Evolutionary conservation across 1,140 invertebrate species (phyloP).

Genomic region (Dinothrombium tinctorium): DNA sequence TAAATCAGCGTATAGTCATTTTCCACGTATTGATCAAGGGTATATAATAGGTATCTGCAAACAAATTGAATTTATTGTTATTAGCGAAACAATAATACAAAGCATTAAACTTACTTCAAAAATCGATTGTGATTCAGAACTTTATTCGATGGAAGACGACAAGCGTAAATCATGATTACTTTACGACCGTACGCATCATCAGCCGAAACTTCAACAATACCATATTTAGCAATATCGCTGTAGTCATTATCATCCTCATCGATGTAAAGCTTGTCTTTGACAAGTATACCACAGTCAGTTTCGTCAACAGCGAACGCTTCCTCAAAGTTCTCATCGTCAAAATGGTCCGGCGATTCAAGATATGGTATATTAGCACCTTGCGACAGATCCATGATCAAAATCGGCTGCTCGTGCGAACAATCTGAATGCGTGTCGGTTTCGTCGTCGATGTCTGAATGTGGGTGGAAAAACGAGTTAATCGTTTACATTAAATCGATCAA

Average conservation of each 20-base stretch:
- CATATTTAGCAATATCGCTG: slow-evolving; percentile 49
- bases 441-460: background rate
- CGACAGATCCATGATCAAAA: background rate
- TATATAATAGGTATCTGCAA: slow-evolving; percentile 68
- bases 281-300: slow-evolving; percentile 18
- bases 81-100: background rate
- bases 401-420: background rate
- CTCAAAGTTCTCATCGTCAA: slow-evolving; percentile 80
- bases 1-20: slow-evolving; percentile 98
- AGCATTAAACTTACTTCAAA: slow-evolving; percentile 35
- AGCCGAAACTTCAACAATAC: slow-evolving; percentile 64
- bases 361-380: slow-evolving; percentile 14
- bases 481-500: too few relatives aligned
- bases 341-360: slow-evolving; percentile 51
- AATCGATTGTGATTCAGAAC: slow-evolving; percentile 56
- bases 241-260: slow-evolving; percentile 30
- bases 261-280: slow-evolving; percentile 22
- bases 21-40: slow-evolving; percentile 90
- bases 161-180: slow-evolving; percentile 83
- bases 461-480: too few relatives aligned
- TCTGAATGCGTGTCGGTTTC: background rate
- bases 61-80: background rate
- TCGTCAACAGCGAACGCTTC: slow-evolving; percentile 36
- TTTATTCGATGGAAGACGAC: slow-evolving; percentile 63
- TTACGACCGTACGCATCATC: slow-evolving; percentile 73